Evolutionary conservation across 2,797 vertebrate genomes (phyloP), one percentile per base, ranked within the genome.

Genomic region (Psittacula echo): DNA sequence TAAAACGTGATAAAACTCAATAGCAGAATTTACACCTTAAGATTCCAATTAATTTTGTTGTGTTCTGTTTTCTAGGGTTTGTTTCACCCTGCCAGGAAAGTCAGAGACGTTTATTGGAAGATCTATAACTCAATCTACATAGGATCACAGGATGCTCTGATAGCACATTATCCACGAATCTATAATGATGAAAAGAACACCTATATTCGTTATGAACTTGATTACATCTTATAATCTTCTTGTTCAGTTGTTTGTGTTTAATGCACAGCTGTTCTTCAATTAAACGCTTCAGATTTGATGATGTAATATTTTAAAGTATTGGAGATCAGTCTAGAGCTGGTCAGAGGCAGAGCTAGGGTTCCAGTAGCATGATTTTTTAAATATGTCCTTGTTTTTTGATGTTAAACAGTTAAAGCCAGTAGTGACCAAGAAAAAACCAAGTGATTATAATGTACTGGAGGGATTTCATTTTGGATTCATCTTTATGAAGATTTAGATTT

Each of bases 91-190:
- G 99, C 99, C 94, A 98, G 99, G 86, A 99, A 99, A 97, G 99
- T 99, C 92, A 98, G 99, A 94, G 99, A 99, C 12, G 99, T 99
- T 29, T 99, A 99, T 95, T 99, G 99, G 99, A 99, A 99, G 98
- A 99, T 99, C 62, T 99, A 99, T 97, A 99, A 99, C 96, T 99
- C 99, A 26, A 99, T 99, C 97, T 99, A 99, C 97, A 99, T 99
- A 1, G 99, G 99, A 66, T 99, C 99, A 10, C 99, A 99, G 95
- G 99, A 99, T 60, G 99, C 99, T 64, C 98, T 99, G 92, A 99
- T 99, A 85, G 99, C 99, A 74, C 99, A 99, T 97, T 99, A 99
- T 89, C 99, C 99, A n/a, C 98, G 99, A 30, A 98, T 99, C 98
- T 99, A 99, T 98, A 99, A 99, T 3, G 99, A 99, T 44, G 99